phyloP scores from a whole-genome alignment of 1,140 invertebrate species.

The Drosophila micromelanica region DNA sequence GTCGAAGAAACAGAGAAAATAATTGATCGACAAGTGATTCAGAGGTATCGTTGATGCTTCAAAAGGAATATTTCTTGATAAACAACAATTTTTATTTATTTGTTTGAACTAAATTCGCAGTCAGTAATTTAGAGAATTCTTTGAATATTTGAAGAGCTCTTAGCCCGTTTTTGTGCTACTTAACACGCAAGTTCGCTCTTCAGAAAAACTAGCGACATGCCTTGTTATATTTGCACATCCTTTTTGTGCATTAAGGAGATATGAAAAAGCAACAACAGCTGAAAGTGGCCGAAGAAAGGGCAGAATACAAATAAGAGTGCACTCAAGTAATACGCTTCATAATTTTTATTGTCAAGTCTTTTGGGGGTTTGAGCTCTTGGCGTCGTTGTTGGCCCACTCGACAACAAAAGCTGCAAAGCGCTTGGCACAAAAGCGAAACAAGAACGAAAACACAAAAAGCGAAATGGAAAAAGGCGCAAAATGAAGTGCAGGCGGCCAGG shows the following conservation, averaged over 20 bases:
- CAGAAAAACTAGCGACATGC: slow-evolving; percentile 49
- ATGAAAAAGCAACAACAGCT: slow-evolving; percentile 19
- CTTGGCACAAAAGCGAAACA: slow-evolving; percentile 22
- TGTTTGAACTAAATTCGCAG: neutral
- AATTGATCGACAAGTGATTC: neutral
- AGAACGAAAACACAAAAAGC: slow-evolving; percentile 13
- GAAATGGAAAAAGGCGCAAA: slow-evolving; percentile 36
- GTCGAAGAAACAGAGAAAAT: neutral
- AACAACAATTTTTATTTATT: no score
- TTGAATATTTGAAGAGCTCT: slow-evolving; percentile 20
- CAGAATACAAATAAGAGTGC: slow-evolving; percentile 59
- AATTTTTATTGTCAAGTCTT: slow-evolving; percentile 60
- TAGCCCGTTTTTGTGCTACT: slow-evolving; percentile 46
- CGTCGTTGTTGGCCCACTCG: slow-evolving; percentile 44
- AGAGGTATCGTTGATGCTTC: neutral
- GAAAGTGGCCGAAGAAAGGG: slow-evolving; percentile 46
- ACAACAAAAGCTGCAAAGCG: slow-evolving; percentile 52
- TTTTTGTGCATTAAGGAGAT: slow-evolving; percentile 22
- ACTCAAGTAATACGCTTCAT: slow-evolving; percentile 61
- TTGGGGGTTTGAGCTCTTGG: slow-evolving; percentile 41
- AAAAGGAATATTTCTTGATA: neutral
- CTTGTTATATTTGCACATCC: slow-evolving; percentile 39
- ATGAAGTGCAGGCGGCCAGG: slow-evolving; percentile 37
- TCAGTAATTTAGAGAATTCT: neutral
- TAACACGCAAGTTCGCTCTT: slow-evolving; percentile 56